A percentile compares a stretch with the other conserved stretches of the same genome.
phyloP scores from a whole-genome alignment of 2,888 invertebrate genomes.

The Dynastes grantii region DNA sequence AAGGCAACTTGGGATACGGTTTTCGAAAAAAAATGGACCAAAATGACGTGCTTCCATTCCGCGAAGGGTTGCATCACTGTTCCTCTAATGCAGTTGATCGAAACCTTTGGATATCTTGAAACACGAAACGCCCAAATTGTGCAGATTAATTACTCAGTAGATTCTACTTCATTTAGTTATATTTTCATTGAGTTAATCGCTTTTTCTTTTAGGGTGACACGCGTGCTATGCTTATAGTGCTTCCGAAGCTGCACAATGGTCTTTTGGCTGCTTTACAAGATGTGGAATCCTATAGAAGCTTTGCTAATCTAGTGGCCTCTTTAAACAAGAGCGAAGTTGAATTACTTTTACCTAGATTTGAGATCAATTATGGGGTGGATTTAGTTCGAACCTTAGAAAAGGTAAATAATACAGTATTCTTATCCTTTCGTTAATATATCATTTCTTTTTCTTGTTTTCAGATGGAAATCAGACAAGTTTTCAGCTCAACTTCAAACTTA shows the following conservation, averaged over 20 bases:
- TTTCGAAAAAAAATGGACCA: slow-evolving; percentile 75
- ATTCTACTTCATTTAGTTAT: slow-evolving; percentile 55
- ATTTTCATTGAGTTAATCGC: neutral
- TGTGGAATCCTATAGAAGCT: slow-evolving; percentile 72
- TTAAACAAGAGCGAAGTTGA: slow-evolving; percentile 73
- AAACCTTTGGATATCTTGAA: slow-evolving; percentile 76
- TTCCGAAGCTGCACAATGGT: slow-evolving; percentile 74
- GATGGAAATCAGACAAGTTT: slow-evolving; percentile 76
- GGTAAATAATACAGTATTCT: slow-evolving; percentile 65
- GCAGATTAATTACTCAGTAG: slow-evolving; percentile 84
- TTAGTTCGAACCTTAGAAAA: slow-evolving; percentile 71
- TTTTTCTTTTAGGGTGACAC: slow-evolving; percentile 71
- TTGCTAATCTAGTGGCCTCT: slow-evolving; percentile 70
- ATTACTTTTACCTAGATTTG: slow-evolving; percentile 76
- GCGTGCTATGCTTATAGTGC: slow-evolving; percentile 77
- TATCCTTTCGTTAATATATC: neutral
- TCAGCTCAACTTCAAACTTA: slow-evolving; percentile 74
- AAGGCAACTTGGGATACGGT: slow-evolving; percentile 83
- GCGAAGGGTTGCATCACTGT: slow-evolving; percentile 76
- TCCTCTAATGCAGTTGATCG: slow-evolving; percentile 80
- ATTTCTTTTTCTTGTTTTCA: slow-evolving; percentile 61
- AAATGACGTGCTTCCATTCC: slow-evolving; percentile 76
- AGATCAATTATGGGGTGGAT: slow-evolving; percentile 74
- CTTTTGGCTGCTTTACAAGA: slow-evolving; percentile 73
- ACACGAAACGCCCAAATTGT: slow-evolving; percentile 80